A percentile compares a stretch with the other conserved stretches of the same genome.
Evolutionary conservation across 2,888 invertebrate genomes (phyloP).

Genomic region (Lochmaea capreae): DNA sequence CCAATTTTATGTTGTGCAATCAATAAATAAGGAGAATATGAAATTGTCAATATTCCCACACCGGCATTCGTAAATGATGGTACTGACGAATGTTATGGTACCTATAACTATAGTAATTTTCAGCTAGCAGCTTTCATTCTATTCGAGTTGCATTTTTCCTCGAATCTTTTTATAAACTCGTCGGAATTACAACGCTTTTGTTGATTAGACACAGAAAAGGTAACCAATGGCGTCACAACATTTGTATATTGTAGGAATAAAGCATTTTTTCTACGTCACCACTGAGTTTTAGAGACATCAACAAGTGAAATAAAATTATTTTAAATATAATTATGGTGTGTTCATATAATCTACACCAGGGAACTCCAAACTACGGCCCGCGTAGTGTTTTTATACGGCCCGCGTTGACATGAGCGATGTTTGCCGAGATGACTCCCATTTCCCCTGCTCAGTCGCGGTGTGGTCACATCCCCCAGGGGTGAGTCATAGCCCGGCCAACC

Average conservation of each 20-base stretch:
- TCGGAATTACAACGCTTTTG: conserved; percentile 40
- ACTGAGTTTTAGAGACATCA: too few species aligned
- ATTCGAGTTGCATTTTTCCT: conserved; percentile 33
- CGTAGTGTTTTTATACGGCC: too few species aligned
- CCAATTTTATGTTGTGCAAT: background rate
- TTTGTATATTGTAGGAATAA: background rate
- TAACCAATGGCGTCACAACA: background rate
- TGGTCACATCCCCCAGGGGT: too few species aligned
- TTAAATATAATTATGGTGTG: too few species aligned
- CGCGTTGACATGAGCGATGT: too few species aligned
- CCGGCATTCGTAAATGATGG: conserved; percentile 33
- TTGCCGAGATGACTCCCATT: too few species aligned
- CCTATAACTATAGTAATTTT: conserved; percentile 36
- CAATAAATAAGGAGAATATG: background rate
- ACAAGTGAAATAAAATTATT: too few species aligned
- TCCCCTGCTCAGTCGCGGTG: too few species aligned
- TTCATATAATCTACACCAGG: too few species aligned
- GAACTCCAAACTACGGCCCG: too few species aligned
- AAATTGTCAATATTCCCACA: conserved; percentile 4
- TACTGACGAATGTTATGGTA: conserved; percentile 33
- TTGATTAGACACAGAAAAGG: conserved; percentile 42
- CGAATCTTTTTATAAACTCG: conserved; percentile 37
- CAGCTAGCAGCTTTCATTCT: conserved; percentile 38
- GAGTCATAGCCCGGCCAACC: too few species aligned
- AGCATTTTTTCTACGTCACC: too few species aligned